These are phyloP conservation scores for Cromileptes altivelis DNA, from an alignment of 2,113 vertebrate species.

Conservation along the genomic window DNA sequence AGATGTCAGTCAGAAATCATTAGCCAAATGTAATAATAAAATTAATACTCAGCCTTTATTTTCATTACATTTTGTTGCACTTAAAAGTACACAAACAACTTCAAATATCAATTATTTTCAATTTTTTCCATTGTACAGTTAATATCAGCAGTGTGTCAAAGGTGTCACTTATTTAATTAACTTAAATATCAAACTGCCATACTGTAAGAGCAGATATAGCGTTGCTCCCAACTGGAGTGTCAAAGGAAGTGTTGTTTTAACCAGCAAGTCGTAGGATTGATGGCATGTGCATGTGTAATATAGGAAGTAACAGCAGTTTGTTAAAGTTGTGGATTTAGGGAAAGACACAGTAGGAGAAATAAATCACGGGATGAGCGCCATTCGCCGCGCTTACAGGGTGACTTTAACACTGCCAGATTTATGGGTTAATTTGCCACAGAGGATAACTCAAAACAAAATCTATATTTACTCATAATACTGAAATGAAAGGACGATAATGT, in stretches of 20 bases:
- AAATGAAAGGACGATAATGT: not conserved
- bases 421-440: not conserved
- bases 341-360: not conserved
- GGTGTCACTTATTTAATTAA: constrained; percentile 28
- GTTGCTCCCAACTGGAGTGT: constrained; percentile 14
- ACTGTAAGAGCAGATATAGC: not conserved
- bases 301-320: constrained; percentile 1
- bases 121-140: constrained; percentile 23
- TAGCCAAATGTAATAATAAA: constrained; percentile 22
- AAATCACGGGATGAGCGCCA: not conserved
- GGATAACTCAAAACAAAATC: not conserved
- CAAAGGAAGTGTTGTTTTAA: constrained; percentile 8
- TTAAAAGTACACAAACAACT: not conserved
- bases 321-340: not conserved
- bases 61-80: not conserved
- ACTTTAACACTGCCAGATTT: constrained; percentile 44
- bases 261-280: not conserved
- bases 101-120: constrained; percentile 6
- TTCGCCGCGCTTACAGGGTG: constrained; percentile 11
- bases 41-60: constrained; percentile 15
- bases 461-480: not conserved
- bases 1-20: constrained; percentile 10
- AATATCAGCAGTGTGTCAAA: not conserved
- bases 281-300: not conserved
- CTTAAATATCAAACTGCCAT: constrained; percentile 25